These are phyloP conservation scores for Dolomedes plantarius DNA, from an alignment of 2,888 invertebrate species.

Conservation along the genomic window DNA sequence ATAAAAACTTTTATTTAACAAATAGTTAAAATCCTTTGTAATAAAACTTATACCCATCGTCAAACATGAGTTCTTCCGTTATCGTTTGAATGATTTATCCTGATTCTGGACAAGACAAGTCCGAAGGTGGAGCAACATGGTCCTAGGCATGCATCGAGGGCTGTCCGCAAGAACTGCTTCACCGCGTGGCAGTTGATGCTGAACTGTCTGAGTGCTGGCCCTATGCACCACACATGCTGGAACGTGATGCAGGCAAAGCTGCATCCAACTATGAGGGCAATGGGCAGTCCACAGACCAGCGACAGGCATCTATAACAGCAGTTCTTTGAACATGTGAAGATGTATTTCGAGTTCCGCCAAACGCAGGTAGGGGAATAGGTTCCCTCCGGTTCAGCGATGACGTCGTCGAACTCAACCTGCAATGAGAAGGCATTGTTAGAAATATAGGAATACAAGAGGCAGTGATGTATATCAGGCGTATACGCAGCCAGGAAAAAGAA, in stretches of 20 bases:
- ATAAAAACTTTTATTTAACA: not conserved
- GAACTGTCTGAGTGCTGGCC: constrained; percentile 82
- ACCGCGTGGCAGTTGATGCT: constrained; percentile 83
- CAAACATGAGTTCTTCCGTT: constrained; percentile 27
- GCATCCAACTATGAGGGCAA: constrained; percentile 82
- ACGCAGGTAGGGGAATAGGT: constrained; percentile 84
- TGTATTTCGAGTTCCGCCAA: constrained; percentile 82
- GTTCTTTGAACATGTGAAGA: constrained; percentile 82
- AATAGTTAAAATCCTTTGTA: not conserved
- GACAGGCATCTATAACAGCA: constrained; percentile 84
- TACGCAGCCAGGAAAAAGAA: too few species aligned
- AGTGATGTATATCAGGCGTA: too few species aligned
- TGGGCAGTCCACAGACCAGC: constrained; percentile 82
- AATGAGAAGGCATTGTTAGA: constrained; percentile 35
- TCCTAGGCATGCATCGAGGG: constrained; percentile 80
- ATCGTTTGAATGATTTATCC: constrained; percentile 40
- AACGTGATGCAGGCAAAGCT: constrained; percentile 85
- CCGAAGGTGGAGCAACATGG: constrained; percentile 82
- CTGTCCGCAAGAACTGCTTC: constrained; percentile 80
- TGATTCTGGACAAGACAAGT: constrained; percentile 78
- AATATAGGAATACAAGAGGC: too few species aligned
- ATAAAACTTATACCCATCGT: not conserved
- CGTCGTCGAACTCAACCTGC: constrained; percentile 84
- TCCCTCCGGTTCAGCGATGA: constrained; percentile 84
- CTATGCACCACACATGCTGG: constrained; percentile 86